These are phyloP conservation scores for Oceanodroma tethys DNA, from an alignment of 2,113 vertebrate species.

Conservation along the genomic window DNA sequence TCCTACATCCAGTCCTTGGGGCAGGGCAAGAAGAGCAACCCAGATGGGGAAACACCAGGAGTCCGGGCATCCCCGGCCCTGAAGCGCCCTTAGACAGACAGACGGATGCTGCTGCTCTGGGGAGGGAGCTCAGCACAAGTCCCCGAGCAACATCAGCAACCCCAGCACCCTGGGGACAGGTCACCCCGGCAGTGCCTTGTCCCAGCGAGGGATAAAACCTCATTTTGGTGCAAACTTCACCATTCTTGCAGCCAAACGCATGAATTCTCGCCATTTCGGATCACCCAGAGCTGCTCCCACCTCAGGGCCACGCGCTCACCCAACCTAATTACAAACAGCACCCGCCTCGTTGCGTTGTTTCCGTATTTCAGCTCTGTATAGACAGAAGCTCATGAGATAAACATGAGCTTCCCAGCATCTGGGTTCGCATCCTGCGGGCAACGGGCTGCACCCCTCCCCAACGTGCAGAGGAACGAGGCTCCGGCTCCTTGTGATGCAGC, in stretches of 20 bases:
- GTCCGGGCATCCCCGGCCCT: neutral
- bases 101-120: neutral
- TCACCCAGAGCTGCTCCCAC: neutral
- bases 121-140: neutral
- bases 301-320: fast-evolving
- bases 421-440: neutral
- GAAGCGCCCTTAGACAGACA: neutral
- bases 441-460: neutral
- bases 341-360: fast-evolving
- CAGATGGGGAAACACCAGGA: neutral
- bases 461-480: neutral
- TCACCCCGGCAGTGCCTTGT: neutral
- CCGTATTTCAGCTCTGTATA: neutral
- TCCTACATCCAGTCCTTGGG: neutral
- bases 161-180: neutral
- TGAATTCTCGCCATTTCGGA: fast-evolving
- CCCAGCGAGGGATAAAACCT: neutral
- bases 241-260: neutral
- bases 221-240: neutral
- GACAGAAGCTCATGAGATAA: slow-evolving; percentile 22
- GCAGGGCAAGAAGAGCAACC: fast-evolving
- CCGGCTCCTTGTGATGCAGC: neutral
- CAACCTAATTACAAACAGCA: neutral
- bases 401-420: neutral
- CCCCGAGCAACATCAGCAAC: no score